Base-by-base conservation (phyloP, 2,797 vertebrate species). In the Myripristis jacobus region DNA sequence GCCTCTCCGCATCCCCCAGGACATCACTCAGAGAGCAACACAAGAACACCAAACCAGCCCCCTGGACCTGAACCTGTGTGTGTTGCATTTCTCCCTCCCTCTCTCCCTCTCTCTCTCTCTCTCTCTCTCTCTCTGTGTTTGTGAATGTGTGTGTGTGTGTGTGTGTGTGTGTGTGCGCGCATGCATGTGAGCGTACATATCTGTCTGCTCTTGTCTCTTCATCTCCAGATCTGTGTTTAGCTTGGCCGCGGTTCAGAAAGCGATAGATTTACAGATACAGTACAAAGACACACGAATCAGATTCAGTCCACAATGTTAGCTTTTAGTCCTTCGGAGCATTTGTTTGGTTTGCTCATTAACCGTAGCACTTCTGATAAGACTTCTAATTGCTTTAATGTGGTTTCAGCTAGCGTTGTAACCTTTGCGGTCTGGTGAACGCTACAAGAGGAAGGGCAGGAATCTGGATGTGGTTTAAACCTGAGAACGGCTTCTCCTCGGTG, bases 181-280 rank as follows among this genome's bases (percentile, higher is more conserved):
- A 34, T 64, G 61, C n/a, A 13, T 64, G 34, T 25, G 50, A 10
- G 6, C 21, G 0, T 62, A 60, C 69, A 48, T 83, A 65, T 77
- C 56, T 31, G 75, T 81, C 74, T 70, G 88, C 93, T 87, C 84
- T 92, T 92, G 77, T 84, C 86, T 92, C 89, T 78, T 82, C 79
- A 91, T 93, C 94, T 93, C 79, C 80, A 91, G 92, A 94, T 94
- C 93, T 93, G 86, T 96, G 91, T 96, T 97, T 97, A 93, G 83
- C 88, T 97, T 97, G 96, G 96, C 95, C 66, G 69, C 62, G 50
- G 81, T 85, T 88, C 89, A 90, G 85, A 88, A 83, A 81, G 64
- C 84, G 88, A 91, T 90, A 74, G 84, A 90, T 89, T 92, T 83
- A 72, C 81, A 90, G 92, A 94, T 92, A 89, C 56, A 73, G 69